phyloP scores from a whole-genome alignment of 2,113 vertebrate species.

The Lanius ludovicianus region DNA sequence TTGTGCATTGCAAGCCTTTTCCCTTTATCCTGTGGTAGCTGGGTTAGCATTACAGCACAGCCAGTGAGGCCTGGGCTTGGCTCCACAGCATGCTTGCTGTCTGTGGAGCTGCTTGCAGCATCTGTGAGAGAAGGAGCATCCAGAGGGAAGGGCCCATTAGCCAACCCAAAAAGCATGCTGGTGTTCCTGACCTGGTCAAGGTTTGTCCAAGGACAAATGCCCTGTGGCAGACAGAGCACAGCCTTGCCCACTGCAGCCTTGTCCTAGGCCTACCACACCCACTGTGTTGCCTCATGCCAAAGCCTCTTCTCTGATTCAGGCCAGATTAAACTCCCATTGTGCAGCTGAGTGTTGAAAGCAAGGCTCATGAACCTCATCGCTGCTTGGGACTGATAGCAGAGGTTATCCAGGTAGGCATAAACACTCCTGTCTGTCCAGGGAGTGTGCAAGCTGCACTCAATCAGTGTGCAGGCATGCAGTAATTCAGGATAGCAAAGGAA shows the following conservation, averaged over 20 bases:
- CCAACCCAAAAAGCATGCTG: not conserved
- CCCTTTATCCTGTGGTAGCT: not conserved
- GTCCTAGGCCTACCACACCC: not conserved
- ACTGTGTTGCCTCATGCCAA: not conserved
- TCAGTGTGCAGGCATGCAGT: not conserved
- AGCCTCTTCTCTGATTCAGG: not conserved
- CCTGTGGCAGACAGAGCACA: not conserved
- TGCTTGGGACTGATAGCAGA: not conserved
- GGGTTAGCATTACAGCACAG: not conserved
- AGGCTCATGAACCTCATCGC: not conserved
- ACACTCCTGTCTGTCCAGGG: not conserved
- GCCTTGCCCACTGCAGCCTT: not conserved
- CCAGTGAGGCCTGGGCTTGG: fast-evolving
- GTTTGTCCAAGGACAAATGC: not conserved
- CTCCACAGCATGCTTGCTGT: fast-evolving
- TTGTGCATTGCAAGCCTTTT: not conserved
- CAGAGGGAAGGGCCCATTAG: not conserved
- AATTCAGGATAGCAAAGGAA: not conserved
- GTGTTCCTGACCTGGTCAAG: not conserved
- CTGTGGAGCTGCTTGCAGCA: not conserved
- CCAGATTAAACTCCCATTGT: not conserved
- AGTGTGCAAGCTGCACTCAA: not conserved
- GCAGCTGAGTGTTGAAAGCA: constrained; percentile 10
- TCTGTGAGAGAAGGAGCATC: not conserved
- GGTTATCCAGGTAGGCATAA: not conserved